Evolutionary conservation across 2,113 vertebrate genomes (phyloP).

Genomic region (Pteropus alecto): DNA sequence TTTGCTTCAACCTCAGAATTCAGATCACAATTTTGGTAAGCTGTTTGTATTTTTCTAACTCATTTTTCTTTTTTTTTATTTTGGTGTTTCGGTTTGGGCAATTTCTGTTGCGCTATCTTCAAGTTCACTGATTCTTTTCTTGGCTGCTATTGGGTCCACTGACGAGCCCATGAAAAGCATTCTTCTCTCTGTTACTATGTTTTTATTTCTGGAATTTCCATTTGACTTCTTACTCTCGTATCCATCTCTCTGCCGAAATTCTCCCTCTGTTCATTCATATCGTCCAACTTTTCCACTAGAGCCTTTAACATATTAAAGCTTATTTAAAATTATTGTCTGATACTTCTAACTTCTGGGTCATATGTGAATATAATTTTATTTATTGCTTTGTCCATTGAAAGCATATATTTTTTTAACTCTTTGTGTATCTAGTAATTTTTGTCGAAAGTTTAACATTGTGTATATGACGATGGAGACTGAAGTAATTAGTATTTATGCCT

Average conservation of each 20-base stretch:
- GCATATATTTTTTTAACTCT: not conserved
- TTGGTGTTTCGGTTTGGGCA: not conserved
- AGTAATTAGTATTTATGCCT: not conserved
- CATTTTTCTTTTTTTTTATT: not conserved
- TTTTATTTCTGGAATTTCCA: not conserved
- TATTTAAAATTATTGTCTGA: not conserved
- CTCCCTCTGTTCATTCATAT: not conserved
- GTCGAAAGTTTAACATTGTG: not conserved
- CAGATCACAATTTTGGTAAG: not conserved
- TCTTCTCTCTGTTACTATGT: not conserved
- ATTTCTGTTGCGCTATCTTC: not conserved
- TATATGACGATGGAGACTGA: not conserved
- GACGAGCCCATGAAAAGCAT: not conserved
- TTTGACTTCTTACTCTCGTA: not conserved
- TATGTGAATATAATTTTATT: not conserved
- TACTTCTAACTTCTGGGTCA: not conserved
- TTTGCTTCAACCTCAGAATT: not conserved
- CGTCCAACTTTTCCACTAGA: not conserved
- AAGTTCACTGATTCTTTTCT: not conserved
- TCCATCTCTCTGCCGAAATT: not conserved
- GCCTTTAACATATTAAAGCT: not conserved
- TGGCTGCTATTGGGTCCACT: not conserved
- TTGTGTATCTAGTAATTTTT: not conserved
- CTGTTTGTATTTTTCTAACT: not conserved
- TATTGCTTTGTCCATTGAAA: not conserved